Conservation (phyloP, 2,888 invertebrate genomes). For the Trachelus troglodyta region DNA sequence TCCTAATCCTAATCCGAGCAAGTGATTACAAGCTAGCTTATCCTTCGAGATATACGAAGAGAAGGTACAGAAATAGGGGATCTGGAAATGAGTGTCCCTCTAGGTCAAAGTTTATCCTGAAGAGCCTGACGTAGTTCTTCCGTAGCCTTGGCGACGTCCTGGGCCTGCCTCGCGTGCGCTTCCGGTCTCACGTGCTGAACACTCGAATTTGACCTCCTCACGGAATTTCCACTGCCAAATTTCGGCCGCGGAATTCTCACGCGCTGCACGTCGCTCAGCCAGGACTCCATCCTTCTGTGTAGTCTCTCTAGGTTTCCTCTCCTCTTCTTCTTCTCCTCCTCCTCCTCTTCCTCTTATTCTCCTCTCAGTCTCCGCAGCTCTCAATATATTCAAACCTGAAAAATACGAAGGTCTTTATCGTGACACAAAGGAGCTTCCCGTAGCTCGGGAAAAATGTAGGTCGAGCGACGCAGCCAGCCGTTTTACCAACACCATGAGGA, state of each 20-base stretch:
- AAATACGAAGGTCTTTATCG: neutral
- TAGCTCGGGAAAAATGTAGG: constrained; percentile 10
- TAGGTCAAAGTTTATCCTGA: constrained; percentile 79
- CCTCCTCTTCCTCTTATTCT: too few relatives aligned
- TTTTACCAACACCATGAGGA: constrained; percentile 17
- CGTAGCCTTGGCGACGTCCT: constrained; percentile 76
- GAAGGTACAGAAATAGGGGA: too few relatives aligned
- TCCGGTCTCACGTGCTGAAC: constrained; percentile 72
- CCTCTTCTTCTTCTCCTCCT: too few relatives aligned
- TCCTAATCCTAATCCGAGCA: constrained; percentile 4
- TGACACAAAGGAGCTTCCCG: neutral
- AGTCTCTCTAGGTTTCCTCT: too few relatives aligned
- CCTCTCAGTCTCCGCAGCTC: too few relatives aligned
- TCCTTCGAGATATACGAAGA: too few relatives aligned
- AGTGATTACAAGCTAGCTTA: too few relatives aligned
- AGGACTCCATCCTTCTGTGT: constrained; percentile 77
- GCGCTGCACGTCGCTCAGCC: constrained; percentile 85
- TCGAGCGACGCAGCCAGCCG: constrained; percentile 5
- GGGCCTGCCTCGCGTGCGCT: constrained; percentile 65
- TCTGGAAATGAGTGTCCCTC: neutral
- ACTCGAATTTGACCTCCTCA: constrained; percentile 66
- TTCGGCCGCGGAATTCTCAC: constrained; percentile 87
- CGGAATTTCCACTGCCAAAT: constrained; percentile 73
- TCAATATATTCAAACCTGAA: too few relatives aligned
- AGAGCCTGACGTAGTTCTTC: constrained; percentile 81